These are phyloP conservation scores for Drosophila suboccidentalis DNA, from an alignment of 2,888 invertebrate genomes.

Conservation along the genomic window DNA sequence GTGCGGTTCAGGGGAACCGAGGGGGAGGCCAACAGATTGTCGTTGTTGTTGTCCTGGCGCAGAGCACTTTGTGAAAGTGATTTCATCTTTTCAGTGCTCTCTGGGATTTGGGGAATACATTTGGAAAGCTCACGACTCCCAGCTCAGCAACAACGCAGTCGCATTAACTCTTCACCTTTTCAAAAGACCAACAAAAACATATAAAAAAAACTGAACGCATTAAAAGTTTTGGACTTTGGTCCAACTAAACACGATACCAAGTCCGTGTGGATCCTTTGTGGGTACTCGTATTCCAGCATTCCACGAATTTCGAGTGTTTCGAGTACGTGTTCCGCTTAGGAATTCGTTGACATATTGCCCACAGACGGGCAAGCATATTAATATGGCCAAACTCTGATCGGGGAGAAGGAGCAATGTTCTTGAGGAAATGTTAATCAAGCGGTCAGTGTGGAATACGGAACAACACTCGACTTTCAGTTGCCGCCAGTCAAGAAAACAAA, in stretches of 20 bases:
- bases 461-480: constrained; percentile 33
- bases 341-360: constrained; percentile 78
- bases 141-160: constrained; percentile 21
- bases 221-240: constrained; percentile 57
- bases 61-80: constrained; percentile 75
- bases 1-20: background rate
- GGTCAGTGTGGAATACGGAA: constrained; percentile 77
- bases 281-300: constrained; percentile 47
- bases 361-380: constrained; percentile 73
- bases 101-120: constrained; percentile 71
- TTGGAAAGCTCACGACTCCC: constrained; percentile 16
- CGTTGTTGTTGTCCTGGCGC: constrained; percentile 41
- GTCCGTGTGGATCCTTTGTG: constrained; percentile 51
- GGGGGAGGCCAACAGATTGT: constrained; percentile 30
- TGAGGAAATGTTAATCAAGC: constrained; percentile 79
- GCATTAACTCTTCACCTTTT: constrained; percentile 69
- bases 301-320: constrained; percentile 71
- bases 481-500: constrained; percentile 12
- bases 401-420: constrained; percentile 52
- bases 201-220: constrained; percentile 52
- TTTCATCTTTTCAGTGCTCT: constrained; percentile 53
- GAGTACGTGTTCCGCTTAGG: constrained; percentile 78
- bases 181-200: constrained; percentile 24
- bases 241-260: constrained; percentile 16
- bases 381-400: constrained; percentile 33